Evolutionary conservation across 2,888 invertebrate species (phyloP).

Genomic region (Spicauda simplicius): DNA sequence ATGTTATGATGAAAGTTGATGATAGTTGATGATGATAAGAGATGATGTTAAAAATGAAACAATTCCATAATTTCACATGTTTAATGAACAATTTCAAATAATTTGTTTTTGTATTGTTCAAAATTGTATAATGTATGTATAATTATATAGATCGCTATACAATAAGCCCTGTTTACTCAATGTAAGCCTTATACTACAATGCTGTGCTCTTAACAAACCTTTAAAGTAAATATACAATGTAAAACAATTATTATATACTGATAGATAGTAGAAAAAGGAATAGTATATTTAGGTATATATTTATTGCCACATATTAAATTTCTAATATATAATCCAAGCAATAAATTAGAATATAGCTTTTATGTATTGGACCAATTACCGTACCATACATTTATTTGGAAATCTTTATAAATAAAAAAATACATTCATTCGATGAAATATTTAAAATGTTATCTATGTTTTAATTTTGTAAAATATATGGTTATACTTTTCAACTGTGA

Average conservation of each 20-base stretch:
- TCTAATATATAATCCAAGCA: not conserved
- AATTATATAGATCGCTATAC: slow-evolving; percentile 73
- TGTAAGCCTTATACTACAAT: slow-evolving; percentile 71
- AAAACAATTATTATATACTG: too few species aligned
- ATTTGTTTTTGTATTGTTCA: slow-evolving; percentile 72
- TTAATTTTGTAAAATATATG: too few species aligned
- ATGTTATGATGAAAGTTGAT: too few species aligned
- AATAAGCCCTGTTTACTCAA: slow-evolving; percentile 82
- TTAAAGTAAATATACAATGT: slow-evolving; percentile 6
- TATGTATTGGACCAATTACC: slow-evolving; percentile 1
- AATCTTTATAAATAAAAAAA: not conserved
- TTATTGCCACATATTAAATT: not conserved
- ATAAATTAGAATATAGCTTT: not conserved
- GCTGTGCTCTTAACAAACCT: slow-evolving; percentile 29
- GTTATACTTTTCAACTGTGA: too few species aligned
- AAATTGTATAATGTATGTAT: slow-evolving; percentile 77
- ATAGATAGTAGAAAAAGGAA: too few species aligned
- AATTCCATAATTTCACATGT: slow-evolving; percentile 66
- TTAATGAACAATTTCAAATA: slow-evolving; percentile 83
- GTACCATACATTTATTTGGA: not conserved
- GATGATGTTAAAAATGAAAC: slow-evolving; percentile 50
- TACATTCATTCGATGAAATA: too few species aligned
- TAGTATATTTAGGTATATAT: slow-evolving; percentile 3
- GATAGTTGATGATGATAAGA: too few species aligned
- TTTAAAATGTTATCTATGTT: too few species aligned